Percentiles rank a stretch among this genome's conserved stretches.
Conservation (phyloP, 2,113 vertebrate genomes). For the Danionella cerebrum region DNA sequence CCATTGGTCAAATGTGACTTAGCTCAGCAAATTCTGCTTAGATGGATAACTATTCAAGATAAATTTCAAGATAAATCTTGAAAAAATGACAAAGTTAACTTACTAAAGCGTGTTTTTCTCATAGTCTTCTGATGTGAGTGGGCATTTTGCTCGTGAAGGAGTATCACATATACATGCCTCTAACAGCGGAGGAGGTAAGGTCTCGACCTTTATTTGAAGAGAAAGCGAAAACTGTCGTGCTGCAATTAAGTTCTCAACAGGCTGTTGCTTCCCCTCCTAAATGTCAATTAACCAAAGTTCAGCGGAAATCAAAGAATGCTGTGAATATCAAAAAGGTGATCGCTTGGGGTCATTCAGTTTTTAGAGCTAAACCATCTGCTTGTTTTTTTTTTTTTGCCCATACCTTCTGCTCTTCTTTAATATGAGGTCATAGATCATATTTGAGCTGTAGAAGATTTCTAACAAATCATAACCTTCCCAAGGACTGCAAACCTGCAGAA, state of each 20-base stretch:
- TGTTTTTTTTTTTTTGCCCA: not conserved
- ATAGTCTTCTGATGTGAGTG: constrained; percentile 18
- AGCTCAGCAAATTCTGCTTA: no score
- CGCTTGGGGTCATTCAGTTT: not conserved
- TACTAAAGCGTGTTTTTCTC: constrained; percentile 28
- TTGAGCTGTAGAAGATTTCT: constrained; percentile 12
- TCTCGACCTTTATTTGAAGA: constrained; percentile 17
- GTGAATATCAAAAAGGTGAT: constrained; percentile 13
- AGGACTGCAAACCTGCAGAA: constrained; percentile 8
- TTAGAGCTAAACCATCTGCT: not conserved
- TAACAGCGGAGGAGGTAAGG: constrained; percentile 77
- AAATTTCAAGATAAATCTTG: no score
- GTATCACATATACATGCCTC: constrained; percentile 78
- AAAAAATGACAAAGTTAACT: constrained; percentile 21
- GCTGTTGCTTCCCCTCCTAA: constrained; percentile 21
- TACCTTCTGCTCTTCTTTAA: not conserved
- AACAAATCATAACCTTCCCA: constrained; percentile 6
- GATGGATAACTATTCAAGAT: no score
- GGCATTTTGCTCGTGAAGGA: constrained; percentile 76
- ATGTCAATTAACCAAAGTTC: constrained; percentile 30
- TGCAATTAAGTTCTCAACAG: constrained; percentile 28
- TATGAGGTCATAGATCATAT: constrained; percentile 16
- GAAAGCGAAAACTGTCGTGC: constrained; percentile 22
- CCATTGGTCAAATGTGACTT: not conserved
- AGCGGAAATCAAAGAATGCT: constrained; percentile 15